These are phyloP conservation scores for Penaeus japonicus DNA, from an alignment of 1,140 invertebrate genomes.

Conservation along the genomic window DNA sequence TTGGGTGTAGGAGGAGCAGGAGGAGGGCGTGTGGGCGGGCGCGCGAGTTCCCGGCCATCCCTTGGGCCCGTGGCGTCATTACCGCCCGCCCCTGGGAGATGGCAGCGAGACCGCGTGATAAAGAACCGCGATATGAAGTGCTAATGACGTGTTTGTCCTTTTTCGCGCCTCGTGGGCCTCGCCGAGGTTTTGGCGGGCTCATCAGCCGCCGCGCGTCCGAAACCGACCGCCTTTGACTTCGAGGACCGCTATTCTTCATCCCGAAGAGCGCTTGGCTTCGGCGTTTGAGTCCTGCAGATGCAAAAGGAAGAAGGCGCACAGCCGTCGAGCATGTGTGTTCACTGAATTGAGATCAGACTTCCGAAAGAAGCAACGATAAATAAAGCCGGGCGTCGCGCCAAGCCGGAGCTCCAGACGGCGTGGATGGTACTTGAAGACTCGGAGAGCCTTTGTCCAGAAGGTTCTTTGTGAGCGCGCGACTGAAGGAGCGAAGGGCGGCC, in stretches of 20 bases:
- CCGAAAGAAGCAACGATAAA: too few species aligned
- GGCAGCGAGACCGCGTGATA: constrained; percentile 29
- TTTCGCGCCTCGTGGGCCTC: constrained; percentile 51
- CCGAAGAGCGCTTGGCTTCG: not conserved
- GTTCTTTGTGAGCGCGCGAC: constrained; percentile 36
- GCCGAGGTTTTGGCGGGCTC: constrained; percentile 35
- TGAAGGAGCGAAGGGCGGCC: constrained; percentile 23
- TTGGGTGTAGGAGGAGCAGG: too few species aligned
- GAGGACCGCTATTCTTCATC: not conserved
- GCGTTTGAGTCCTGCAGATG: not conserved
- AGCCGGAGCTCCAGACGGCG: constrained; percentile 1
- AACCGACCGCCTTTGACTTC: not conserved
- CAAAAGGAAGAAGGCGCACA: not conserved
- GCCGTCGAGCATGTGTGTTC: not conserved
- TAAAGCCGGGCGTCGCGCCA: not conserved
- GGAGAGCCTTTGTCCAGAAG: constrained; percentile 37
- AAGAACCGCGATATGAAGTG: constrained; percentile 50
- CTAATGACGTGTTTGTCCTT: constrained; percentile 53
- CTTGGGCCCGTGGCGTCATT: constrained; percentile 33
- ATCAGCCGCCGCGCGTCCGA: constrained; percentile 25
- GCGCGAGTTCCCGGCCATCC: constrained; percentile 1
- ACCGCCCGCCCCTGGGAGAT: constrained; percentile 24
- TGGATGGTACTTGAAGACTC: constrained; percentile 42
- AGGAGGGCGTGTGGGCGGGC: too few species aligned
- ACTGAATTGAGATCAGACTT: too few species aligned